These are phyloP conservation scores for Microtus montanus DNA, from an alignment of 2,113 vertebrate genomes.

Conservation along the genomic window DNA sequence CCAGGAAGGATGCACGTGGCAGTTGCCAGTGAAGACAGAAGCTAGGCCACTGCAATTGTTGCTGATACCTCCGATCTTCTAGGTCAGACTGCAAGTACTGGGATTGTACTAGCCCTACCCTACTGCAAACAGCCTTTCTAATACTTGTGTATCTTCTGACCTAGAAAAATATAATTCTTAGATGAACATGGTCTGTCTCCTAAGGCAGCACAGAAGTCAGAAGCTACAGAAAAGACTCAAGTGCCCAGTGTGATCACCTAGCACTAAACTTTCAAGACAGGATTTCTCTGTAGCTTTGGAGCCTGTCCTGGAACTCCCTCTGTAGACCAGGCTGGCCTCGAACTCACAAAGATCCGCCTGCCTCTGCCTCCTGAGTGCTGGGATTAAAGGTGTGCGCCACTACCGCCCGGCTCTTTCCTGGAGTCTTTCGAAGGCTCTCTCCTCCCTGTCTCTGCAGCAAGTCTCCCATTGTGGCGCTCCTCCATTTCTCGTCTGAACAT, in stretches of 20 bases:
- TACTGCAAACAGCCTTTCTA: not conserved
- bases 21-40: slow-evolving; percentile 17
- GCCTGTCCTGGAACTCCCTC: too few relatives aligned
- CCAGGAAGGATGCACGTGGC: not conserved
- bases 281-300: too few relatives aligned
- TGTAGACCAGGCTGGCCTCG: too few relatives aligned
- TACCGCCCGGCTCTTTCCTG: not conserved
- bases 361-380: too few relatives aligned
- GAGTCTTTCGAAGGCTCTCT: not conserved
- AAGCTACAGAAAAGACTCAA: not conserved
- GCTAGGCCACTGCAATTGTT: not conserved
- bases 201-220: not conserved
- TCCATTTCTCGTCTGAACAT: not conserved
- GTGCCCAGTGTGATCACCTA: too few relatives aligned
- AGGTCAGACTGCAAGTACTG: not conserved
- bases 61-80: slow-evolving; percentile 41
- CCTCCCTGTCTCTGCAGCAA: not conserved
- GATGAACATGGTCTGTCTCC: not conserved
- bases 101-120: not conserved
- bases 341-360: too few relatives aligned
- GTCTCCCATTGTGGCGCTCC: not conserved
- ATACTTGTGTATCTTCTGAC: not conserved
- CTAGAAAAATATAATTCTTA: slow-evolving; percentile 20
- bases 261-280: not conserved
- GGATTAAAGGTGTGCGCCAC: too few relatives aligned